phyloP scores from a whole-genome alignment of 2,797 vertebrate species.

The Cossypha heuglini region DNA sequence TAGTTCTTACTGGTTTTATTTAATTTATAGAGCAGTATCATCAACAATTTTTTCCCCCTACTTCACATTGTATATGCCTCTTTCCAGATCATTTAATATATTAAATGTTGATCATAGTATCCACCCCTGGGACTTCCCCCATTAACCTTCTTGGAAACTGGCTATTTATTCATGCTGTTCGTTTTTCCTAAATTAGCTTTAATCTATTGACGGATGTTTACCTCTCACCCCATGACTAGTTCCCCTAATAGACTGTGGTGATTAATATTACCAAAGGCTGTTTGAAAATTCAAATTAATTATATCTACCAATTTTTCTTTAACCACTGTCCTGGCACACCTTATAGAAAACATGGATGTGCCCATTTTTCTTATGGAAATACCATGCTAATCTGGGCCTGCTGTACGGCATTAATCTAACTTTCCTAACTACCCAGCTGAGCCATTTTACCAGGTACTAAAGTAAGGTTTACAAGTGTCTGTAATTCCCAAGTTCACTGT shows the following conservation, averaged over 20 bases:
- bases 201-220: conserved; percentile 70
- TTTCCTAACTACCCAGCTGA: conserved; percentile 14
- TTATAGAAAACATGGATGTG: background rate
- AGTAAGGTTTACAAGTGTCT: conserved; percentile 40
- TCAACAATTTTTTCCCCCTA: background rate
- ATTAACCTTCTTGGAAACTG: conserved; percentile 62
- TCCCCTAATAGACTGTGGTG: conserved; percentile 50
- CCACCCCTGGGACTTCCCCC: conserved; percentile 49
- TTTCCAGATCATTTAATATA: conserved; percentile 67
- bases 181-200: conserved; percentile 64
- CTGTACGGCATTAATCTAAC: background rate
- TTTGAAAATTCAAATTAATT: conserved; percentile 61
- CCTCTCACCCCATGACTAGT: conserved; percentile 59
- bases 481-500: conserved; percentile 1
- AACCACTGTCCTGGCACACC: background rate
- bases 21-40: background rate
- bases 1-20: background rate
- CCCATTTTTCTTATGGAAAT: background rate
- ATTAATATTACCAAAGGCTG: conserved; percentile 59
- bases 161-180: conserved; percentile 61
- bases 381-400: background rate
- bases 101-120: conserved; percentile 58
- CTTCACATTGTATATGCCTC: background rate
- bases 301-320: background rate
- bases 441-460: conserved; percentile 43